These are phyloP conservation scores for Phyllostomus discolor DNA, from an alignment of 2,113 vertebrate species.

Conservation along the genomic window DNA sequence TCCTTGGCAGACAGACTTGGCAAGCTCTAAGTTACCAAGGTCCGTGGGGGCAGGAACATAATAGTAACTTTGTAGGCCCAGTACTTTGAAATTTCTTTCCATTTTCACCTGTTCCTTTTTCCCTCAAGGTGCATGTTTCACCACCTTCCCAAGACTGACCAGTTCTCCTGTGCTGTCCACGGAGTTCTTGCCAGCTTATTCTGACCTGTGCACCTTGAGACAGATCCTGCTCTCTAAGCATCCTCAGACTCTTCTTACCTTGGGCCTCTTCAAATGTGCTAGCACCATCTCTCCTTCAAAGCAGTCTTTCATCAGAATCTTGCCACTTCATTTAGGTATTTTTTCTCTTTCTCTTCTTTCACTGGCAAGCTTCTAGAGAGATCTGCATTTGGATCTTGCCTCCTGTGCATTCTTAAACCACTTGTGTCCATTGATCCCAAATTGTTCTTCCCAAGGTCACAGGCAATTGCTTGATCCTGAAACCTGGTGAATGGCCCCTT, in stretches of 20 bases:
- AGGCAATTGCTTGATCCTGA: background rate
- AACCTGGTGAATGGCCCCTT: background rate
- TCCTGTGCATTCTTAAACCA: background rate
- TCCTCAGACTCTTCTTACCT: background rate
- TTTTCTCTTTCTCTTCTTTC: background rate
- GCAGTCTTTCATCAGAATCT: background rate
- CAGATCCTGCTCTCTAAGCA: background rate
- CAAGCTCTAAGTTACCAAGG: background rate
- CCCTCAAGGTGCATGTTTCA: background rate
- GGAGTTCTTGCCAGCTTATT: background rate
- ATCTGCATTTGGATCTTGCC: background rate
- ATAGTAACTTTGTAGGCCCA: background rate
- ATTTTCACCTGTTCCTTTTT: background rate
- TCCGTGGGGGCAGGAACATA: background rate
- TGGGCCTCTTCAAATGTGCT: background rate
- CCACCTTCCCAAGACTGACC: background rate
- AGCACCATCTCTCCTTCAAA: background rate
- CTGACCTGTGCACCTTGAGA: background rate
- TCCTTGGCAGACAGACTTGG: background rate
- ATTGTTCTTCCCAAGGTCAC: background rate
- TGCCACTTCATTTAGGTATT: background rate
- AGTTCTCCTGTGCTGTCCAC: background rate
- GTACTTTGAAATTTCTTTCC: background rate
- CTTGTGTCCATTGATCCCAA: background rate
- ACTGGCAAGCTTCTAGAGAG: background rate